Base-by-base conservation (phyloP, 2,113 vertebrate genomes). In the Lucifuga dentata region DNA sequence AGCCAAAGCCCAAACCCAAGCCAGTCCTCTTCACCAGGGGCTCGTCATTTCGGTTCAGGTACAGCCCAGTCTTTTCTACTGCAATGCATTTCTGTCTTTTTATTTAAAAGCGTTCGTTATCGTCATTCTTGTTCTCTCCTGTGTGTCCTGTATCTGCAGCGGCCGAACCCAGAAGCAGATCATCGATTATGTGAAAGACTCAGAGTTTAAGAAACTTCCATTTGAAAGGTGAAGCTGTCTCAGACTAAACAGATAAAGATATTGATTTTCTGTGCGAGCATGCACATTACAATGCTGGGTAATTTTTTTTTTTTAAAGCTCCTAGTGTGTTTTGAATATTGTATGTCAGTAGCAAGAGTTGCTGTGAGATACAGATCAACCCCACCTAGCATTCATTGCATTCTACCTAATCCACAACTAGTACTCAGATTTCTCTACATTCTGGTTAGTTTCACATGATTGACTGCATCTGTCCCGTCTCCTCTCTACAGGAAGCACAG, bases 111-210 rank as follows among this genome's bases (percentile, higher is more conserved):
- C 0, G 26, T 29, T 3, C 2, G 20, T 44, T n/a, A n/a, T n/a
- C n/a, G n/a, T n/a, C n/a, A n/a, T n/a, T n/a, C n/a, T 13, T 7
- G 40, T 3, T n/a, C 50, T 13, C 24, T 45, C 4, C 45, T 29
- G 64, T 11, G 40, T 8, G 57, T 6, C 84, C 19, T 88, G 44
- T 36, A 23, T 3, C 76, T 80, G n/a, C 67, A 98, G 97, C 15
- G 97, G 97, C 39, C 94, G 97, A 62, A 98, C 97, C 63, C 97
- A 98, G 93, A 98, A 98, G 90, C 97, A 98, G 86, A 94, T 98
- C 81, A 94, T 97, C 23, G 96, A 98, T 87, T 96, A 95, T 0
- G 94, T 97, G 26, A 97, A 95, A 81, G 97, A 98, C 91, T 94
- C 95, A 1, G 96, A 96, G 69, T 90, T 96, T 75, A 98, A 97